Conservation (phyloP, 37 sponge, comb jelly and placozoan species). For the Cladorhizidae sp. region DNA sequence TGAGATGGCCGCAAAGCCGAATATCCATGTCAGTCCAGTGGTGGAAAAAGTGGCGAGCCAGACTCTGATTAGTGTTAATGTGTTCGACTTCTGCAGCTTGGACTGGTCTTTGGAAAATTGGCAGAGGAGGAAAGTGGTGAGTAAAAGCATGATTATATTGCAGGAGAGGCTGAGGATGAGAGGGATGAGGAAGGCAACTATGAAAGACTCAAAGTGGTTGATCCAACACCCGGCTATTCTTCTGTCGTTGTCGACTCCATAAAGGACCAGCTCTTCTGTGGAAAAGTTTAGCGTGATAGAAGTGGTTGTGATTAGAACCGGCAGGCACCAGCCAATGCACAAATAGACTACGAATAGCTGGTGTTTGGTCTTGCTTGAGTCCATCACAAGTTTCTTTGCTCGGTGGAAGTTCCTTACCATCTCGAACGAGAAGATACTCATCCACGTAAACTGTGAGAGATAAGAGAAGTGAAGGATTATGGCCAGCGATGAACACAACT, state of each 20-base stretch:
- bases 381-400: neutral
- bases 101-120: neutral
- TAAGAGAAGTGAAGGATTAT: conserved; percentile 42
- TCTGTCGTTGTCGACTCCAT: conserved; percentile 40
- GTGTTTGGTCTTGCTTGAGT: neutral
- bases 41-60: conserved; percentile 9
- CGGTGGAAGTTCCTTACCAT: conserved; percentile 5
- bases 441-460: conserved; percentile 59
- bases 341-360: conserved; percentile 13
- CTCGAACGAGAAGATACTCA: conserved; percentile 30
- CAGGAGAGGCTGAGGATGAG: conserved; percentile 11
- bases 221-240: conserved; percentile 48
- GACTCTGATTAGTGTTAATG: conserved; percentile 12
- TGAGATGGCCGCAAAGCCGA: conserved; percentile 53
- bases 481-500: conserved; percentile 24
- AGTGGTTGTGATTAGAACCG: conserved; percentile 10
- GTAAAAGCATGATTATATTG: conserved; percentile 18
- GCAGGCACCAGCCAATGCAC: conserved; percentile 45
- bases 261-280: conserved; percentile 17
- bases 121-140: no score
- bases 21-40: conserved; percentile 60
- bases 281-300: conserved; percentile 47
- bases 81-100: neutral
- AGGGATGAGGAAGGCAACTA: conserved; percentile 46
- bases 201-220: conserved; percentile 29